Conservation (phyloP, 1,140 invertebrate species). For the Polypedilum vanderplanki region DNA sequence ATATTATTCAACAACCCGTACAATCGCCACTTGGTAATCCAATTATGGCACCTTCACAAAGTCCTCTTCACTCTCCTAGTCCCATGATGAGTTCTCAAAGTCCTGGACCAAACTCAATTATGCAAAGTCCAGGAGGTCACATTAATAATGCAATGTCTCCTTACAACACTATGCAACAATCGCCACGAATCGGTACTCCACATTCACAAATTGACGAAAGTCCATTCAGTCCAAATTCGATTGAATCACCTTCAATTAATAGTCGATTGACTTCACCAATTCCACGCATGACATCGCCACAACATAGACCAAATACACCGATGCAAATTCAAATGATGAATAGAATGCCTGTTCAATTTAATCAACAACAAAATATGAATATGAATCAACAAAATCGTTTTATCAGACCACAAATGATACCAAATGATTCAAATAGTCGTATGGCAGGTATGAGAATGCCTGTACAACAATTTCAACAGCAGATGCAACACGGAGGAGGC, state of each 20-base stretch:
- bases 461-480: slow-evolving; percentile 30
- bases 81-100: slow-evolving; percentile 49
- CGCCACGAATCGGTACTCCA: slow-evolving; percentile 53
- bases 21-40: slow-evolving; percentile 33
- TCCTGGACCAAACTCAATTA: slow-evolving; percentile 49
- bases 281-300: slow-evolving; percentile 52
- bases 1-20: slow-evolving; percentile 29
- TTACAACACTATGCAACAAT: slow-evolving; percentile 49
- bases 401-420: slow-evolving; percentile 34
- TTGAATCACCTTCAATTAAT: slow-evolving; percentile 41
- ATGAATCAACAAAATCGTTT: slow-evolving; percentile 38
- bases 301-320: slow-evolving; percentile 44
- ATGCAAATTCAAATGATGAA: slow-evolving; percentile 37
- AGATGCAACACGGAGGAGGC: slow-evolving; percentile 32
- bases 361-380: slow-evolving; percentile 43
- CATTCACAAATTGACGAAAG: slow-evolving; percentile 53
- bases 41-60: slow-evolving; percentile 48
- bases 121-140: slow-evolving; percentile 48
- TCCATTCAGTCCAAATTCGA: slow-evolving; percentile 45
- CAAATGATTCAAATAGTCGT: slow-evolving; percentile 26
- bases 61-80: slow-evolving; percentile 55
- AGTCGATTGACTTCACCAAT: slow-evolving; percentile 43
- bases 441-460: slow-evolving; percentile 27
- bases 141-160: slow-evolving; percentile 49
- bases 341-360: slow-evolving; percentile 47